A percentile compares a stretch with the other conserved stretches of the same genome.
Evolutionary conservation across 2,888 invertebrate species (phyloP).

Genomic region (Thereva nobilitata): DNA sequence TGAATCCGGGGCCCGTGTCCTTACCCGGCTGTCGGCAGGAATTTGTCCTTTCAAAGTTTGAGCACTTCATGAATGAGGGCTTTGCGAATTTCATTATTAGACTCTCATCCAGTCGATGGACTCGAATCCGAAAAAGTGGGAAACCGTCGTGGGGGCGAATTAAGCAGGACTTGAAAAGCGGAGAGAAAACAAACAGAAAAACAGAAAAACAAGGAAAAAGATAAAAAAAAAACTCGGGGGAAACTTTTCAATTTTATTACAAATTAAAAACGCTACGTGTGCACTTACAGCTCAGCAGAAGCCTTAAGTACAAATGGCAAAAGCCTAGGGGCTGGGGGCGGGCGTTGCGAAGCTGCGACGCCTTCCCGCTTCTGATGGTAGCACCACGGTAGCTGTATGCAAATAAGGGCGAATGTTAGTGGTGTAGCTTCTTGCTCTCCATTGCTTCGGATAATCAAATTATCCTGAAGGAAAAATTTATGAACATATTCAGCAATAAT

Average conservation of each 20-base stretch:
- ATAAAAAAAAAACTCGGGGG: constrained; percentile 1
- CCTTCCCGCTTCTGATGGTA: no score
- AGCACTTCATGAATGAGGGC: neutral
- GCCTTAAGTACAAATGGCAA: neutral
- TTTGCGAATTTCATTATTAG: neutral
- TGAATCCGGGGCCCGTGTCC: neutral
- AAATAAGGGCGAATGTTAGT: no score
- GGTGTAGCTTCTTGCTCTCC: constrained; percentile 4
- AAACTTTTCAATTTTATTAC: constrained; percentile 22
- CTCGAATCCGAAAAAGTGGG: constrained; percentile 22
- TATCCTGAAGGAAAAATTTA: constrained; percentile 16
- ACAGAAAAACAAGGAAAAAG: constrained; percentile 4
- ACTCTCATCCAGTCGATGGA: constrained; percentile 14
- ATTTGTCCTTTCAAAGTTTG: constrained; percentile 1
- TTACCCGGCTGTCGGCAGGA: constrained; percentile 4
- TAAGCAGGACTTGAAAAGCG: neutral
- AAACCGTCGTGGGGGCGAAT: neutral
- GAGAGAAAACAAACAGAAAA: constrained; percentile 1
- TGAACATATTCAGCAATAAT: constrained; percentile 20
- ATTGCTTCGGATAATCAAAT: constrained; percentile 24
- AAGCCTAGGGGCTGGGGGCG: no score
- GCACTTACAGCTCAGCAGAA: constrained; percentile 23
- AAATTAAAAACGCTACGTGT: constrained; percentile 21
- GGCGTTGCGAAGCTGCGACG: no score
- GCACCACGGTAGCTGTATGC: no score